Conservation (phyloP, 2,888 invertebrate species). For the Aphelenchoides bicaudatus region DNA sequence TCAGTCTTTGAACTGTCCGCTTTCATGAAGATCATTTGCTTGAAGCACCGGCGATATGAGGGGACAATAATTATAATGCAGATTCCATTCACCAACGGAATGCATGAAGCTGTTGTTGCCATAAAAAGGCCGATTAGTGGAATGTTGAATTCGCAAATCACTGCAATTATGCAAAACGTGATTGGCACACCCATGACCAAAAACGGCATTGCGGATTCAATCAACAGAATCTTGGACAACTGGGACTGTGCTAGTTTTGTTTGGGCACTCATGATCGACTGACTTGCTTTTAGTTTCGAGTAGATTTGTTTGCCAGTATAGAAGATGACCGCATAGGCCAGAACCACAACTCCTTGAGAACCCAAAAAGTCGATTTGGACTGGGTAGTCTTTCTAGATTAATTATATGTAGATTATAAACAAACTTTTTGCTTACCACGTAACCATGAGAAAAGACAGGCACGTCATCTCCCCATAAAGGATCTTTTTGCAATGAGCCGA, state of each 20-base stretch:
- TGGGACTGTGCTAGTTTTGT: constrained; percentile 1
- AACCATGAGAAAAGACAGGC: neutral
- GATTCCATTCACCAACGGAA: constrained; percentile 2
- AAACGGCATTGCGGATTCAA: constrained; percentile 1
- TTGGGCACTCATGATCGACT: neutral
- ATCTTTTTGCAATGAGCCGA: no score
- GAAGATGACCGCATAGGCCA: constrained; percentile 6
- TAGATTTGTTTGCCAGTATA: neutral
- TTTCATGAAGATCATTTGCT: no score
- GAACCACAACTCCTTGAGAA: neutral
- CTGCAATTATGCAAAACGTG: constrained; percentile 6
- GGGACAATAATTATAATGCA: constrained; percentile 8
- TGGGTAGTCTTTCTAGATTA: neutral
- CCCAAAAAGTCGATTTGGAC: constrained; percentile 10
- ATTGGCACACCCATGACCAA: neutral
- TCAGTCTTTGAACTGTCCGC: no score
- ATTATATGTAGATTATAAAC: no score
- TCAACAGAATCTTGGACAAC: constrained; percentile 5
- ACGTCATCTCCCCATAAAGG: constrained; percentile 6
- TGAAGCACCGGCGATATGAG: constrained; percentile 1
- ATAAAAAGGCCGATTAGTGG: constrained; percentile 3
- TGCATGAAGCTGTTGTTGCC: neutral
- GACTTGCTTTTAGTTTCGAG: neutral
- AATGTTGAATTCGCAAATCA: neutral
- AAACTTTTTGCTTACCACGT: no score